phyloP scores from a whole-genome alignment of 2,888 invertebrate species.

The Sinohyriopsis cumingii region DNA sequence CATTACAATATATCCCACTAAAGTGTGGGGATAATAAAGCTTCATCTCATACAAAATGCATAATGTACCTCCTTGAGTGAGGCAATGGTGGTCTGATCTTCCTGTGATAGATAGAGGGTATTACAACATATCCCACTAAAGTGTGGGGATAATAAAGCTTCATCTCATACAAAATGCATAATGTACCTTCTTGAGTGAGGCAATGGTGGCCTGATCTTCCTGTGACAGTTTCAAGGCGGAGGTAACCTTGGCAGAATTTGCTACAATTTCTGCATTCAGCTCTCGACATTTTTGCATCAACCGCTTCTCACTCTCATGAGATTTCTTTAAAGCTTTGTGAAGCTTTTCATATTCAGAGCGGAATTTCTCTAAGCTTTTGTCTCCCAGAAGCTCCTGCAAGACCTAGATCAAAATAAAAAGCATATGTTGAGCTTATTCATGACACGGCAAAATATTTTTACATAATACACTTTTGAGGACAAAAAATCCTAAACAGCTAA shows the following conservation, averaged over 20 bases:
- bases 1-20: too few species aligned
- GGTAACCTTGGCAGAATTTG: constrained; percentile 72
- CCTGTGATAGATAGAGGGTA: constrained; percentile 62
- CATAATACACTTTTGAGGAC: too few species aligned
- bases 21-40: too few species aligned
- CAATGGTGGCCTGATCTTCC: constrained; percentile 74
- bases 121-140: too few species aligned
- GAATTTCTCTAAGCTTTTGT: constrained; percentile 77
- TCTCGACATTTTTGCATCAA: constrained; percentile 73
- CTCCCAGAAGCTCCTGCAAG: constrained; percentile 77
- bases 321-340: constrained; percentile 77
- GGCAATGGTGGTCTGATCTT: constrained; percentile 74
- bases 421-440: neutral
- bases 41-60: too few species aligned
- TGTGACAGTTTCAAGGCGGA: constrained; percentile 72
- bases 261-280: constrained; percentile 73
- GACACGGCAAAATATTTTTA: too few species aligned
- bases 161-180: too few species aligned
- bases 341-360: constrained; percentile 81
- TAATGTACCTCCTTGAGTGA: constrained; percentile 70
- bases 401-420: constrained; percentile 30
- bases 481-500: too few species aligned
- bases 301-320: constrained; percentile 74
- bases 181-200: constrained; percentile 71
- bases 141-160: too few species aligned